Evolutionary conservation across 2,888 invertebrate species (phyloP).

Genomic region (Eilema sororculum): DNA sequence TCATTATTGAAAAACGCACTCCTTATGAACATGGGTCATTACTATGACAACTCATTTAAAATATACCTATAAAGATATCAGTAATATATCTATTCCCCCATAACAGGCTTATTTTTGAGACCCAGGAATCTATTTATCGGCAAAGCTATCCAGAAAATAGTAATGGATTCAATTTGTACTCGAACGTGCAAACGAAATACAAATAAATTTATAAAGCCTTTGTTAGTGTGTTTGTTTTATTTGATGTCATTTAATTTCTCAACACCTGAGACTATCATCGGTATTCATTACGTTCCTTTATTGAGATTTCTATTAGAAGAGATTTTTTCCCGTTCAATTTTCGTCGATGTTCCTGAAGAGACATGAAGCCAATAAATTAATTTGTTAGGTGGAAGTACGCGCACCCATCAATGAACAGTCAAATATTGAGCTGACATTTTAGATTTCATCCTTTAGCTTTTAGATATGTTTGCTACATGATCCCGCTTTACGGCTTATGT

Average conservation of each 20-base stretch:
- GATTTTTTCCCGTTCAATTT: constrained; percentile 20
- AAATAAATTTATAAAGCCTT: constrained; percentile 38
- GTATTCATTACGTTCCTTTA: constrained; percentile 42
- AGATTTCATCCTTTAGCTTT: constrained; percentile 4
- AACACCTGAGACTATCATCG: constrained; percentile 44
- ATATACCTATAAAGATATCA: not conserved
- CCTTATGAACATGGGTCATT: constrained; percentile 37
- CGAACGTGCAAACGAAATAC: constrained; percentile 28
- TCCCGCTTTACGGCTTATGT: not conserved
- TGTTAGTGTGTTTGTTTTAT: constrained; percentile 27
- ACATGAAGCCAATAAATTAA: constrained; percentile 4
- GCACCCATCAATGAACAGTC: not conserved
- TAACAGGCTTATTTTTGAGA: not conserved
- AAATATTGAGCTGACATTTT: constrained; percentile 11
- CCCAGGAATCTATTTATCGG: constrained; percentile 16
- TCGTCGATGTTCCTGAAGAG: constrained; percentile 21
- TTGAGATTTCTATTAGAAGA: constrained; percentile 22
- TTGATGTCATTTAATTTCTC: constrained; percentile 30
- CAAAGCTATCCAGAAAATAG: constrained; percentile 37
- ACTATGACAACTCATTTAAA: constrained; percentile 24
- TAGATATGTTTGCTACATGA: not conserved
- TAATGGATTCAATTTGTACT: constrained; percentile 41
- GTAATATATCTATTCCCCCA: not conserved
- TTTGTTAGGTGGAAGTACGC: no score
- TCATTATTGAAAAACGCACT: constrained; percentile 26